A percentile compares a stretch with the other conserved stretches of the same genome.
phyloP scores from a whole-genome alignment of 1,140 invertebrate genomes.

The Nasonia giraulti region DNA sequence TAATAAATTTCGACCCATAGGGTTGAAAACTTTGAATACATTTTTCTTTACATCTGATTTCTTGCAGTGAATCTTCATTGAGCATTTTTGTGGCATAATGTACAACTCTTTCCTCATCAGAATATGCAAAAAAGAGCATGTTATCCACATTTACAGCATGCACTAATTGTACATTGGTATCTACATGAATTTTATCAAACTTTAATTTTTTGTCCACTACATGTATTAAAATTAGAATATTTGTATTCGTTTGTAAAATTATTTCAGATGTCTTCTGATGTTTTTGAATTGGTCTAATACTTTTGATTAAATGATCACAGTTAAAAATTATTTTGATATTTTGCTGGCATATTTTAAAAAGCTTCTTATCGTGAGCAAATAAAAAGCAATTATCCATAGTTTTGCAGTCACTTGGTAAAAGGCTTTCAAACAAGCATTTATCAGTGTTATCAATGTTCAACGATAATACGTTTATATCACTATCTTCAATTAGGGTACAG shows the following conservation, averaged over 20 bases:
- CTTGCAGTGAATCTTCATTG: constrained; percentile 44
- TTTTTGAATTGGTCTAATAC: constrained; percentile 58
- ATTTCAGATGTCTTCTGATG: constrained; percentile 55
- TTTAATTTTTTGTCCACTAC: constrained; percentile 49
- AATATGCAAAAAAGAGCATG: constrained; percentile 61
- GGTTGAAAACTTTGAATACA: constrained; percentile 54
- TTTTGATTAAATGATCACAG: constrained; percentile 52
- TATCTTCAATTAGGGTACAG: constrained; percentile 29
- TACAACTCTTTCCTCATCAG: constrained; percentile 47
- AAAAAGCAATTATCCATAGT: constrained; percentile 56
- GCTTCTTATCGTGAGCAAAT: constrained; percentile 55
- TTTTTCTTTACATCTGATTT: constrained; percentile 50
- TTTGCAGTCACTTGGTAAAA: constrained; percentile 36
- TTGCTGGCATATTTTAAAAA: constrained; percentile 53
- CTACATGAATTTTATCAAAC: constrained; percentile 59
- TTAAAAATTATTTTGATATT: constrained; percentile 57
- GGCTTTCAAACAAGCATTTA: constrained; percentile 40
- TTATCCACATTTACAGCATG: constrained; percentile 54
- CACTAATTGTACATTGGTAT: constrained; percentile 48
- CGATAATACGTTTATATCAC: constrained; percentile 45
- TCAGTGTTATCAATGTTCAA: constrained; percentile 49
- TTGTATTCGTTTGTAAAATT: constrained; percentile 54
- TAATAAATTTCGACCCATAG: constrained; percentile 56
- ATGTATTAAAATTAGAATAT: constrained; percentile 58
- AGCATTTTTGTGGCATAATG: constrained; percentile 57